These are phyloP conservation scores for Mus caroli DNA, from an alignment of 2,797 vertebrate species.

Conservation along the genomic window DNA sequence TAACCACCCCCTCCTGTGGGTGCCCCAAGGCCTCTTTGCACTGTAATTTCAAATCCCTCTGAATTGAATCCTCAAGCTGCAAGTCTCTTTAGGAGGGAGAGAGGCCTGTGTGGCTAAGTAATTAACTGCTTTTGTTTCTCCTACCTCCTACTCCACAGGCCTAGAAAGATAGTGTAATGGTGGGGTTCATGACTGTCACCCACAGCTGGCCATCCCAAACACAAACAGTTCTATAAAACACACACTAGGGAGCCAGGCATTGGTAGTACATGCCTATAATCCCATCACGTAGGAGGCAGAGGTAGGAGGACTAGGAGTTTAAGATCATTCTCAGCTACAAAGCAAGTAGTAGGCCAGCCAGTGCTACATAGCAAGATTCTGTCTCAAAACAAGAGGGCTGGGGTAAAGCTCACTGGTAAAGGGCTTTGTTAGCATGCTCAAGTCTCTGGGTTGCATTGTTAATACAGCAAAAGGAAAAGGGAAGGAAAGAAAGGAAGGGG, in stretches of 20 bases:
- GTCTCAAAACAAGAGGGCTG: neutral
- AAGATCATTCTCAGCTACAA: neutral
- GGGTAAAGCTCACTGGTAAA: neutral
- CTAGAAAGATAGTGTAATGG: neutral
- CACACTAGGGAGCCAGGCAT: neutral
- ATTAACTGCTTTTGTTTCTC: neutral
- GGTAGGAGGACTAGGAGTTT: neutral
- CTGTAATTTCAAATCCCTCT: neutral
- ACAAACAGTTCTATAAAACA: conserved; percentile 38
- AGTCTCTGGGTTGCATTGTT: neutral
- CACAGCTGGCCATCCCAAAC: neutral
- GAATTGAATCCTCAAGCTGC: neutral
- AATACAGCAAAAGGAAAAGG: neutral
- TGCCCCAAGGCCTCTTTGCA: neutral
- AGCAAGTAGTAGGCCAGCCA: neutral
- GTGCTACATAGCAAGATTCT: neutral
- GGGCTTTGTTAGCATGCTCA: neutral
- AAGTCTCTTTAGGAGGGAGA: neutral
- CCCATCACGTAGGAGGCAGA: neutral
- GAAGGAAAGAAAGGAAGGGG: neutral
- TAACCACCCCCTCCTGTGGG: neutral
- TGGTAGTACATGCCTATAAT: neutral
- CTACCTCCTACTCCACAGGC: neutral
- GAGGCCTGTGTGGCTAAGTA: neutral
- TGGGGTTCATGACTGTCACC: neutral